Base-by-base conservation (phyloP, 1,140 invertebrate species). In the Lepidostoma basale region DNA sequence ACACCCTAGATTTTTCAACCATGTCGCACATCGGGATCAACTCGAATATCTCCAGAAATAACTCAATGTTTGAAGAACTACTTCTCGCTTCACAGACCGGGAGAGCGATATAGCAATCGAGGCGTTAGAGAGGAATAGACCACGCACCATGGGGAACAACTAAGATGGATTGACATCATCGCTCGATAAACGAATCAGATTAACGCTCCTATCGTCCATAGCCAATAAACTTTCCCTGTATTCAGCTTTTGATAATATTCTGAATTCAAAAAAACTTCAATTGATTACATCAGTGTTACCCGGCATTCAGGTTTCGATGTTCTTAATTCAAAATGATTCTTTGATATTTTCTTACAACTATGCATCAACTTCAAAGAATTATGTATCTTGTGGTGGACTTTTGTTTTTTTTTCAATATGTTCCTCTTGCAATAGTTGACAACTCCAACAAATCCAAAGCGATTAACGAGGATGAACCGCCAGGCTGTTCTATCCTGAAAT, bases 61-160 rank as follows among this genome's bases (percentile, higher is more conserved):
- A 59, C 64, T 67, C 22, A 54, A 59, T 30, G 64, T 67, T 67
- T 67, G 64, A 67, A 67, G 64, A 67, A 67, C 45, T 67, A 30
- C 39, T 44, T 67, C 59, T 30, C 14, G 54, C 23, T 14, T 26
- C 10, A 14, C 33, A 56, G 63, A 28, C 20, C 20, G 64, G 28
- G 39, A 60, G 14, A 18, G 25, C 22, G 52, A 26, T 23, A 28
- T 20, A 2, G 20, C 45, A 2, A 12, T n/a, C 2, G 20, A 26
- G 30, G 23, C 9, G 30, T 40, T 16, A 42, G 22, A 52, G 28
- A 4, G 42, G n/a, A 40, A 67, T 42, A 14, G 14, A 67, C 14
- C 10, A 16, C 20, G 16, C 28, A 9, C 20, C 20, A 20, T 10
- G 36, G 25, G 23, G 26, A 33, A 54, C 47, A 66, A 40, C 26